Conservation (phyloP, 2,888 invertebrate species). For the Polylopha cassiicola region DNA sequence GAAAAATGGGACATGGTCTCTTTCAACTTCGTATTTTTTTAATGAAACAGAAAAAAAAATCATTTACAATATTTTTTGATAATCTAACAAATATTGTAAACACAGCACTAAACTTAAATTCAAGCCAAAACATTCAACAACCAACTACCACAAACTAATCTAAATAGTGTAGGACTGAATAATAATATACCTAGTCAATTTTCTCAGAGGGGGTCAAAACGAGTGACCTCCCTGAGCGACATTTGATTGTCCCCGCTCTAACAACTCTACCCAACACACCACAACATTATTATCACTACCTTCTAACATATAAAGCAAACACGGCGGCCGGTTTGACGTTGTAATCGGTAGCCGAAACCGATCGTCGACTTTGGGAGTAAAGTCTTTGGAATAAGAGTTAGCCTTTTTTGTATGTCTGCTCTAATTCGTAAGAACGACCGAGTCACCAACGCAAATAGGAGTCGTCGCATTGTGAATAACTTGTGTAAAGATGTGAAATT, state of each 20-base stretch:
- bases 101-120: no score
- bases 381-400: conserved; percentile 31
- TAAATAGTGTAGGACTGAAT: no score
- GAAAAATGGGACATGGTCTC: no score
- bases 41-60: no score
- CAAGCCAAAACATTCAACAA: no score
- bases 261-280: conserved; percentile 51
- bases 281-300: conserved; percentile 52
- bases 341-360: conserved; percentile 51
- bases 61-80: no score
- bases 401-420: conserved; percentile 52
- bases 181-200: no score
- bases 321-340: conserved; percentile 54
- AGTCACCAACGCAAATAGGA: conserved; percentile 72
- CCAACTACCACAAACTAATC: no score
- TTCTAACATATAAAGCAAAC: conserved; percentile 64
- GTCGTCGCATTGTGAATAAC: conserved; percentile 59
- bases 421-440: conserved; percentile 66
- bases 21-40: no score
- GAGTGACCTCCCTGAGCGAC: conserved; percentile 18
- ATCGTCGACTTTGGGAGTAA: conserved; percentile 13
- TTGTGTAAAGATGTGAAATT: conserved; percentile 73
- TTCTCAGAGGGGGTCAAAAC: conserved; percentile 38
- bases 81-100: no score
- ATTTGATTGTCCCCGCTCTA: conserved; percentile 39